A percentile compares a stretch with the other conserved stretches of the same genome.
Evolutionary conservation across 2,797 vertebrate species (phyloP).

Genomic region (Chiroxiphia lanceolata): DNA sequence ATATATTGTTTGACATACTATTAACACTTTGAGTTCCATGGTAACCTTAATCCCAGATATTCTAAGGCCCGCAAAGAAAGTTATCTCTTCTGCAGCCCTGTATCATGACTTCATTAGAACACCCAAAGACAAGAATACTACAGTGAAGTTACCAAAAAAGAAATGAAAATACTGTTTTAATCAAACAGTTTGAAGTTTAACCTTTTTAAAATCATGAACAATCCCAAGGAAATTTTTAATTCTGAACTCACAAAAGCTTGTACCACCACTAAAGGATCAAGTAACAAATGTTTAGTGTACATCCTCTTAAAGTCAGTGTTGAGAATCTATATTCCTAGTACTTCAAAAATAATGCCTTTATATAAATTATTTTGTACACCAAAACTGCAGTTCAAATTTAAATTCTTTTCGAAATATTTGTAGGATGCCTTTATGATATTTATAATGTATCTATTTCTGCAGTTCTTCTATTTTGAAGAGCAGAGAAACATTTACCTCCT

Average conservation of each 20-base stretch:
- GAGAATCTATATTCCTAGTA: not conserved
- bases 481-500: not conserved
- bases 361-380: not conserved
- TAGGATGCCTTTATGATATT: not conserved
- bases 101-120: not conserved
- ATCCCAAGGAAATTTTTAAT: not conserved
- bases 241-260: not conserved
- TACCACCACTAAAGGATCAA: not conserved
- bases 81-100: not conserved
- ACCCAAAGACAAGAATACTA: not conserved
- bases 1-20: not conserved
- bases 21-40: not conserved
- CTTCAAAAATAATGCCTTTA: not conserved
- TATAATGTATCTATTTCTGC: not conserved
- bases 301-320: not conserved
- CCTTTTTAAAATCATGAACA: not conserved
- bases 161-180: not conserved
- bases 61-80: not conserved
- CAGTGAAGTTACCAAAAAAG: not conserved
- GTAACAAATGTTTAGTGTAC: rapidly evolving
- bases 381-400: not conserved
- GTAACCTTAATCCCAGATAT: not conserved
- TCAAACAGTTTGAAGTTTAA: not conserved
- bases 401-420: not conserved
- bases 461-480: not conserved